Evolutionary conservation across 2,888 invertebrate genomes (phyloP), one percentile per base, ranked within the genome.

Genomic region (Agriopis aurantiaria): DNA sequence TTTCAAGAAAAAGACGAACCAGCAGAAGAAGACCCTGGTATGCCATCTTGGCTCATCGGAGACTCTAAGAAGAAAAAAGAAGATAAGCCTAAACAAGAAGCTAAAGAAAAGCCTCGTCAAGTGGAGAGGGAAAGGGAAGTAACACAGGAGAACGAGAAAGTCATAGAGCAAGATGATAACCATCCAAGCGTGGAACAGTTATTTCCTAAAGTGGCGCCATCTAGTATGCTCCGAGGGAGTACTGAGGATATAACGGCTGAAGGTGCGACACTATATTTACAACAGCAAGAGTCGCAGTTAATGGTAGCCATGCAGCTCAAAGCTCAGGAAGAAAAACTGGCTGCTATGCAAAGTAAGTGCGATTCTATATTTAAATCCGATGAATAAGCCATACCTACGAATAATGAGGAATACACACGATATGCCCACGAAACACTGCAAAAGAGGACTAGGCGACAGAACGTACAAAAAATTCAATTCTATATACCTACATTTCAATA

Each of bases 201-300:
- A 5, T 14, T 73, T 10, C 76, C 76, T 45, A 59, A 75, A 58
- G 51, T 73, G 8, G 45, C 75, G 14, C 45, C 80, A 11, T 48
- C 80, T 3, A 78, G 71, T 61, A 66, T 83, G 6, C 58, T 86
- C 41, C 87, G 87, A 10, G 81, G 79, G 12, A 85, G 80, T 58
- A 88, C 85, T 75, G 90, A 92, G 68, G 90, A 95, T 74, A 83
- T 95, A 55, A 91, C 95, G 12, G 88, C 93, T 43, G 95, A 95
- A 82, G 95, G 95, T 52, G 93, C 95, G 1, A 87, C 95, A 9
- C 82, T 95, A 43, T 95, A 95, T 68, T 85, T 96, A 70, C 96
- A 96, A 74, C 95, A 96, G 76, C 96, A 96, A 80, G 96, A 96
- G 83, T 94, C 96, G 0, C 96, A 96, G 77, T 77, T 96, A 57